A percentile compares a stretch with the other conserved stretches of the same genome.
Evolutionary conservation across 2,888 invertebrate genomes (phyloP).

Genomic region (Catocala fraxini): DNA sequence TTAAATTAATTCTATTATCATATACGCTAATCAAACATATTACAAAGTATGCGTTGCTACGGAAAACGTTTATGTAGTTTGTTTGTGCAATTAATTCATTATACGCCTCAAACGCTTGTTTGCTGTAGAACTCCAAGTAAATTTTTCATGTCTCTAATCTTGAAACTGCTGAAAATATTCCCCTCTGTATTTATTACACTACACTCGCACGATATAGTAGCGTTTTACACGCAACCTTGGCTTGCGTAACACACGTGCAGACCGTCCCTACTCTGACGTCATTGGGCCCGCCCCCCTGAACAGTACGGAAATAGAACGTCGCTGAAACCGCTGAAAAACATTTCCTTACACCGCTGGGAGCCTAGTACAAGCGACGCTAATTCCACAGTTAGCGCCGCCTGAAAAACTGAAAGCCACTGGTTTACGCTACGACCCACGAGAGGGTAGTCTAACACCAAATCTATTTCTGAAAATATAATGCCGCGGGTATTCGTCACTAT

Average conservation of each 20-base stretch:
- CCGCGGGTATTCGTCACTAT: neutral
- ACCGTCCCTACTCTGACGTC: conserved; percentile 18
- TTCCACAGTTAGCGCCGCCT: conserved; percentile 73
- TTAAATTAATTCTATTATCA: too few species aligned
- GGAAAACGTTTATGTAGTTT: too few species aligned
- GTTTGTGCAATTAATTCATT: too few species aligned
- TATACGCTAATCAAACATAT: too few species aligned
- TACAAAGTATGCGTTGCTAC: too few species aligned
- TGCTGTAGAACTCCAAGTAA: too few species aligned
- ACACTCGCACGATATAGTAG: neutral
- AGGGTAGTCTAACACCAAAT: conserved; percentile 24
- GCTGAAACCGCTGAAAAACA: conserved; percentile 69
- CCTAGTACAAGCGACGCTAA: conserved; percentile 76
- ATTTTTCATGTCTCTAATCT: neutral
- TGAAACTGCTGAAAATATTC: neutral
- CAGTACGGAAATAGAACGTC: conserved; percentile 51
- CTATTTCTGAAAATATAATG: neutral
- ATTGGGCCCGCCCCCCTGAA: conserved; percentile 44
- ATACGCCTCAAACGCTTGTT: too few species aligned
- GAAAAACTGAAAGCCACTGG: conserved; percentile 57
- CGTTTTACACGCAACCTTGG: conserved; percentile 20
- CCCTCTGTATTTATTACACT: neutral
- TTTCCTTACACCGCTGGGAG: conserved; percentile 57
- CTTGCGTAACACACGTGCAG: conserved; percentile 14
- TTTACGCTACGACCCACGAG: conserved; percentile 33